phyloP scores from a whole-genome alignment of 2,888 invertebrate species.

The Polymixis flavicincta region DNA sequence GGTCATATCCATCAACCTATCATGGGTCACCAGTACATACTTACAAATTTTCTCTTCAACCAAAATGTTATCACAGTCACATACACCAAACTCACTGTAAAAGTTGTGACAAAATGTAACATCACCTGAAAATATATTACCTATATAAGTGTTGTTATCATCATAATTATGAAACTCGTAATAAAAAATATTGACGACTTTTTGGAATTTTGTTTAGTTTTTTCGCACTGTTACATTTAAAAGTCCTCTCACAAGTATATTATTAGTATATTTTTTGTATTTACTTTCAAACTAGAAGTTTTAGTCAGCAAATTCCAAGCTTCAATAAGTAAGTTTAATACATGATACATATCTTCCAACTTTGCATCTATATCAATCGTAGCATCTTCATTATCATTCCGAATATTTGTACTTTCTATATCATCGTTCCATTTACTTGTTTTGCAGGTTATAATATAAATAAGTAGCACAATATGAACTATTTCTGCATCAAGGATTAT shows the following conservation, averaged over 20 bases:
- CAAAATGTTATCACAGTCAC: neutral
- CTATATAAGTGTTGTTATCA: no score
- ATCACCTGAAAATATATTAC: conserved; percentile 15
- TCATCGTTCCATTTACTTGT: conserved; percentile 12
- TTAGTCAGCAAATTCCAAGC: conserved; percentile 27
- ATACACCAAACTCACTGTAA: conserved; percentile 6
- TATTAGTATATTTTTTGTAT: neutral
- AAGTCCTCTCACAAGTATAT: neutral
- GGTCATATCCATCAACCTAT: neutral
- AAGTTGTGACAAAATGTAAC: conserved; percentile 19
- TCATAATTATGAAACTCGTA: neutral
- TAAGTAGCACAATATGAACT: neutral
- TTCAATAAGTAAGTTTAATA: conserved; percentile 17
- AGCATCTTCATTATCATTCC: conserved; percentile 1
- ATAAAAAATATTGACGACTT: neutral
- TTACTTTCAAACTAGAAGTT: conserved; percentile 31
- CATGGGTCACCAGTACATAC: neutral
- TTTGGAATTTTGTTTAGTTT: neutral
- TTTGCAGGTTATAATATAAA: conserved; percentile 23
- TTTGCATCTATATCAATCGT: conserved; percentile 14
- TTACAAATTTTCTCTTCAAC: conserved; percentile 16
- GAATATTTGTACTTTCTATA: conserved; percentile 2
- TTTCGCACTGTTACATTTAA: neutral
- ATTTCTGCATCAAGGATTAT: conserved; percentile 15
- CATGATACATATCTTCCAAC: neutral